These are phyloP conservation scores for Mormyrus hasselquistii DNA, from an alignment of 2,797 vertebrate species.

Conservation along the genomic window DNA sequence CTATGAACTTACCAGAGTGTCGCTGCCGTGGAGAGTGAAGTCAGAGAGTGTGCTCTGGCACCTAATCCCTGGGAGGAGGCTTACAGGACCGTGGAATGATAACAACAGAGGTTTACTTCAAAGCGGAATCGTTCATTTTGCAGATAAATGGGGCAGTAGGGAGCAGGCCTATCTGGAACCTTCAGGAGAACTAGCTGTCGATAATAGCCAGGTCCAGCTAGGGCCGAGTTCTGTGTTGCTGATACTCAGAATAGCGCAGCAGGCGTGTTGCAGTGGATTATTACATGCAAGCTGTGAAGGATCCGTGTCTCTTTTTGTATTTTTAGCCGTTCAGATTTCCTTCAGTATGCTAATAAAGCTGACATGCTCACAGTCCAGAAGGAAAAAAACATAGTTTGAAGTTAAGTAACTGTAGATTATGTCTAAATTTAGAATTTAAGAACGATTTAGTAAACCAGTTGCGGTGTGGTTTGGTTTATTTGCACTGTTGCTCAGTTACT, in stretches of 20 bases:
- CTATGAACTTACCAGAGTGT: not conserved
- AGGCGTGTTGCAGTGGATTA: not conserved
- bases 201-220: not conserved
- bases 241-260: not conserved
- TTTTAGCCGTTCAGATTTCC: not conserved
- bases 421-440: constrained; percentile 2
- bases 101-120: not conserved
- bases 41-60: not conserved
- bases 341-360: not conserved
- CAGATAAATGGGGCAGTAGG: not conserved
- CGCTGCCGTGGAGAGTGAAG: not conserved
- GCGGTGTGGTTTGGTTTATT: not conserved
- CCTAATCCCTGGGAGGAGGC: not conserved
- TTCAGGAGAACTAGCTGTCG: not conserved
- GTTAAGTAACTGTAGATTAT: constrained; percentile 4
- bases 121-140: not conserved
- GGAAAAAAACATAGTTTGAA: not conserved
- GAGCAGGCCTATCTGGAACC: not conserved
- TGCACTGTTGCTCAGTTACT: not conserved
- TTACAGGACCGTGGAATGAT: not conserved
- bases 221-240: not conserved
- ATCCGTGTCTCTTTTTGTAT: not conserved
- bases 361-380: not conserved
- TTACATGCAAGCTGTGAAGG: not conserved
- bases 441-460: not conserved